Evolutionary conservation across 2,888 invertebrate species (phyloP), one percentile per base, ranked within the genome.

Genomic region (Latrodectus hesperus): DNA sequence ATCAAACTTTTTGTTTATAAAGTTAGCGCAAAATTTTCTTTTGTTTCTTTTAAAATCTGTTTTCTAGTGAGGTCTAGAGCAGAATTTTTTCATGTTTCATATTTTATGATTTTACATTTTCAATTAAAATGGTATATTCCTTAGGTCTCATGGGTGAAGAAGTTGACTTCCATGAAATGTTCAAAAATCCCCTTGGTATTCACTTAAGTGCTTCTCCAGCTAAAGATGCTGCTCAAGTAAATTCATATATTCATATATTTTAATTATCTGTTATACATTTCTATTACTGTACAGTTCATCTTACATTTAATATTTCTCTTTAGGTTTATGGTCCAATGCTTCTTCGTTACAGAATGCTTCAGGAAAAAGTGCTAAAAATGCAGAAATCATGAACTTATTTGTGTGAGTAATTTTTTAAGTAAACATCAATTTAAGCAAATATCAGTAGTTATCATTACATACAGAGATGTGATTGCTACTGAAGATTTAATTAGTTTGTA

Each of bases 271-370:
- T 53, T 9, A 72, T 73, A 16, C 14, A 8, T n/a, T 55, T 51
- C 17, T 26, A 9, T 22, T 72, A 9, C 10, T 26, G 8, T 60
- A 52, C 16, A 14, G 9, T 79, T 60, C 51, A n/a, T 17, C 49
- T 38, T 22, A 12, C 16, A 73, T 53, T 65, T 68, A 17, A 51
- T 51, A 67, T 53, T 81, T 71, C 49, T 49, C 26, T 67, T 0
- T 68, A 89, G 85, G 70, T 89, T 16, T 89, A 89, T 85, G 75
- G 64, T 38, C 74, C 85, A 75, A 89, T 89, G 89, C 73, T 79
- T 16, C 70, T 78, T 26, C 85, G 89, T 5, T 89, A 85, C 65
- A 85, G 82, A 70, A 82, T 79, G 16, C 68, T 89, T n/a, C 82
- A 89, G 71, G 78, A 71, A 51, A 82, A 49, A 73, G 60, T 86